Conservation (phyloP, 2,888 invertebrate genomes). For the Dioctria linearis region DNA sequence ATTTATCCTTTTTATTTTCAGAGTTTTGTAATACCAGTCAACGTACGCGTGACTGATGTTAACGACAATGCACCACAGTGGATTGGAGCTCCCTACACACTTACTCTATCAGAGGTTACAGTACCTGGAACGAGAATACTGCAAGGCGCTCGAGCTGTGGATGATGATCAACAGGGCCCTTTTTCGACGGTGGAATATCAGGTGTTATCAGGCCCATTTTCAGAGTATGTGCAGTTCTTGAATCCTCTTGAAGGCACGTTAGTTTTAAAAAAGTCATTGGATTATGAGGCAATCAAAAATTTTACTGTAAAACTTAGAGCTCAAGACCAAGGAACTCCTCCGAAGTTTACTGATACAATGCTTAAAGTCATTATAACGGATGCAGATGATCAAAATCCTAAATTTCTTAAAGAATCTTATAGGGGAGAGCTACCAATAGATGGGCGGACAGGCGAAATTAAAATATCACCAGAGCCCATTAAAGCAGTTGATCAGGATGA, state of each 20-base stretch:
- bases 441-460: conserved; percentile 73
- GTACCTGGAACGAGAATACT: conserved; percentile 80
- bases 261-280: conserved; percentile 83
- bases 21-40: conserved; percentile 70
- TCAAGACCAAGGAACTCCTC: conserved; percentile 87
- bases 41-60: conserved; percentile 85
- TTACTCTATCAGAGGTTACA: conserved; percentile 88
- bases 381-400: conserved; percentile 93
- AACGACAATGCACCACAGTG: conserved; percentile 92
- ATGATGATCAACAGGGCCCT: conserved; percentile 90
- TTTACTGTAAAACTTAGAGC: conserved; percentile 84
- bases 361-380: conserved; percentile 86
- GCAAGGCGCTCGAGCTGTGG: conserved; percentile 84
- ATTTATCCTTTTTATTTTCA: conserved; percentile 57
- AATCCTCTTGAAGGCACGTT: conserved; percentile 89
- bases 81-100: conserved; percentile 84
- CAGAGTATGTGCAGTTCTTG: conserved; percentile 86
- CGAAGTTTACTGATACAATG: conserved; percentile 81
- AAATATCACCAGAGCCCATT: conserved; percentile 81
- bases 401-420: conserved; percentile 83
- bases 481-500: conserved; percentile 82
- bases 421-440: conserved; percentile 79
- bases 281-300: conserved; percentile 85
- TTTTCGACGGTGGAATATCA: conserved; percentile 90
- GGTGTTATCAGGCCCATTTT: conserved; percentile 82